phyloP scores from a whole-genome alignment of 1,140 invertebrate species.

The Fopius arisanus region DNA sequence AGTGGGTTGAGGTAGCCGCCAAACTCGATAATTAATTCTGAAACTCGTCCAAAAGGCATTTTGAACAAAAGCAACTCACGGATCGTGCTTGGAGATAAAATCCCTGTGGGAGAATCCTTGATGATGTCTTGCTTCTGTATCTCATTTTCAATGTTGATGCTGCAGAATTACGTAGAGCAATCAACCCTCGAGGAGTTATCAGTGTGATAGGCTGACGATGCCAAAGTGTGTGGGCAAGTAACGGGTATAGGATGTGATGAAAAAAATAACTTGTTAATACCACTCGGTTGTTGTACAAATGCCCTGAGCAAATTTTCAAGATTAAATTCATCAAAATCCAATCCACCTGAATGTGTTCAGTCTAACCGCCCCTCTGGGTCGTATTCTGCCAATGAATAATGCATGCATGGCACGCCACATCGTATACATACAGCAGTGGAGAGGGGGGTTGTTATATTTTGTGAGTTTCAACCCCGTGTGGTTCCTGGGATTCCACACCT shows the following conservation, averaged over 20 bases:
- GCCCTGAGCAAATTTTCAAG: conserved; percentile 58
- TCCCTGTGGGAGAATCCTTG: not conserved
- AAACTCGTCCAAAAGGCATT: not conserved
- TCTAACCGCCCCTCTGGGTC: conserved; percentile 39
- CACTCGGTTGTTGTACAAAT: conserved; percentile 36
- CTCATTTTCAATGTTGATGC: conserved; percentile 2
- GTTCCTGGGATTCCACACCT: not conserved
- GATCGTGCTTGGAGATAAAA: not conserved
- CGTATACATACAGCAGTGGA: not conserved
- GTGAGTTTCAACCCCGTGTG: not conserved
- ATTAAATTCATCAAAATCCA: conserved; percentile 66
- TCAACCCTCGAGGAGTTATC: not conserved
- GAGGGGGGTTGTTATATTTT: not conserved
- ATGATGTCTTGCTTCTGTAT: conserved; percentile 13
- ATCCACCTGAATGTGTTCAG: conserved; percentile 45
- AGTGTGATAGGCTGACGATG: not conserved
- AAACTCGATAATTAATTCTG: conserved; percentile 30
- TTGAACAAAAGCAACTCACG: not conserved
- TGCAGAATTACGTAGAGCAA: conserved; percentile 13
- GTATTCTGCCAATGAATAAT: conserved; percentile 59
- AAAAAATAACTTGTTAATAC: conserved; percentile 54
- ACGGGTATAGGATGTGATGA: conserved; percentile 22
- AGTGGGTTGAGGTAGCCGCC: not conserved
- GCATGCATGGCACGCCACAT: conserved; percentile 45
- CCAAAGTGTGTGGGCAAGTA: conserved; percentile 21